Evolutionary conservation across 2,888 invertebrate species (phyloP).

Genomic region (Acanthoscelides obtectus): DNA sequence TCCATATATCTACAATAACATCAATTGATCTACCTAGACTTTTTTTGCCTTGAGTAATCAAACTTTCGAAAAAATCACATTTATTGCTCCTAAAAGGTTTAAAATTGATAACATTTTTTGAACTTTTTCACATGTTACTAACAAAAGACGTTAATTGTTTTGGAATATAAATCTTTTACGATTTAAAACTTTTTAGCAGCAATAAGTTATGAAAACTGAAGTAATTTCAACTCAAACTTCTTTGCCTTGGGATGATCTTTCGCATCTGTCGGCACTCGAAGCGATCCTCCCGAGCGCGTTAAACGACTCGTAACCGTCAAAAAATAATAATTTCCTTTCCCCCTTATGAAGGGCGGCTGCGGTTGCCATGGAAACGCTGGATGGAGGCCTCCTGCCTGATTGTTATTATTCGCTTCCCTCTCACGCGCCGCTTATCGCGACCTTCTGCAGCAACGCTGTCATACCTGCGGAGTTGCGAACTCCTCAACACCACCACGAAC

Average conservation of each 20-base stretch:
- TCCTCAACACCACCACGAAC: not conserved
- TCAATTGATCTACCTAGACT: too few relatives aligned
- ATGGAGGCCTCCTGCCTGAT: constrained; percentile 21
- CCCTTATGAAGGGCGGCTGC: constrained; percentile 21
- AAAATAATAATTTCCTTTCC: constrained; percentile 45
- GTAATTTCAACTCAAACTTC: not conserved
- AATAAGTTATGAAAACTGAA: not conserved
- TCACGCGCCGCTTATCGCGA: not conserved
- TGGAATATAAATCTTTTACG: too few relatives aligned
- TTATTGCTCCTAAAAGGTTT: too few relatives aligned
- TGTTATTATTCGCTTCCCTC: constrained; percentile 28
- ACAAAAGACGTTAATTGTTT: too few relatives aligned
- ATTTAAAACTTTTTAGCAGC: too few relatives aligned
- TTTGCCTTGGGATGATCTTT: not conserved
- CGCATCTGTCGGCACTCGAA: constrained; percentile 23
- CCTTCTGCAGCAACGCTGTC: not conserved
- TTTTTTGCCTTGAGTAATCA: too few relatives aligned
- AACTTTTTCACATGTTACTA: too few relatives aligned
- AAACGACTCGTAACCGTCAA: constrained; percentile 46
- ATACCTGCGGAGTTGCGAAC: not conserved
- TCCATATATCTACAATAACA: too few relatives aligned
- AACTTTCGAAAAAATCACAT: too few relatives aligned
- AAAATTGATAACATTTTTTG: too few relatives aligned
- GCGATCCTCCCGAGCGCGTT: constrained; percentile 25
- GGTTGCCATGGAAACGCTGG: constrained; percentile 31